Conservation (phyloP, 2,113 vertebrate genomes). For the Lipophrys pholis region DNA sequence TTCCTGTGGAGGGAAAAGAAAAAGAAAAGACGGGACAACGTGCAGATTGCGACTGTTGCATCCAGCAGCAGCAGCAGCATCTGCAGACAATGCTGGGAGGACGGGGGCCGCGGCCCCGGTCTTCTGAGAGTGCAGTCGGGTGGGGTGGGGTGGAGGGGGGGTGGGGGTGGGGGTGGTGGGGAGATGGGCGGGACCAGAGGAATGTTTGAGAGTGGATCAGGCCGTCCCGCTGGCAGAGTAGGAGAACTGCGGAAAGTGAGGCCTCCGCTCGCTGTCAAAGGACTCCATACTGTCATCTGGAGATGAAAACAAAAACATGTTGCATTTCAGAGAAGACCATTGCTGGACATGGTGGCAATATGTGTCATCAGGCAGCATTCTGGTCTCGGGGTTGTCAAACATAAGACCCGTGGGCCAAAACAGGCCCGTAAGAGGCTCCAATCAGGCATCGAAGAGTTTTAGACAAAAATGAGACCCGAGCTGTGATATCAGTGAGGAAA, state of each 20-base stretch:
- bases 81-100: slow-evolving; percentile 75
- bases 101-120: slow-evolving; percentile 76
- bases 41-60: slow-evolving; percentile 76
- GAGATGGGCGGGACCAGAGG: slow-evolving; percentile 65
- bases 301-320: not conserved
- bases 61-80: slow-evolving; percentile 74
- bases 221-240: slow-evolving; percentile 96
- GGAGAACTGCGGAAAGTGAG: slow-evolving; percentile 98
- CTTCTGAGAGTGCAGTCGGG: slow-evolving; percentile 85
- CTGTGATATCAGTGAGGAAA: too few relatives aligned
- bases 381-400: too few relatives aligned
- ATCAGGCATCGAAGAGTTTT: too few relatives aligned
- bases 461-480: too few relatives aligned
- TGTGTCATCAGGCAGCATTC: not conserved
- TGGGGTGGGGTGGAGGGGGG: slow-evolving; percentile 76
- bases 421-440: too few relatives aligned
- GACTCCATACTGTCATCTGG: slow-evolving; percentile 95
- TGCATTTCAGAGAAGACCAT: too few relatives aligned
- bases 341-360: too few relatives aligned
- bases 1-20: slow-evolving; percentile 45
- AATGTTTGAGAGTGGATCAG: slow-evolving; percentile 84
- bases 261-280: slow-evolving; percentile 92
- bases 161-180: slow-evolving; percentile 77
- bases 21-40: slow-evolving; percentile 12
- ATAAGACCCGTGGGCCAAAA: too few relatives aligned